phyloP scores from a whole-genome alignment of 1,140 invertebrate species.

The Sitodiplosis mosellana region DNA sequence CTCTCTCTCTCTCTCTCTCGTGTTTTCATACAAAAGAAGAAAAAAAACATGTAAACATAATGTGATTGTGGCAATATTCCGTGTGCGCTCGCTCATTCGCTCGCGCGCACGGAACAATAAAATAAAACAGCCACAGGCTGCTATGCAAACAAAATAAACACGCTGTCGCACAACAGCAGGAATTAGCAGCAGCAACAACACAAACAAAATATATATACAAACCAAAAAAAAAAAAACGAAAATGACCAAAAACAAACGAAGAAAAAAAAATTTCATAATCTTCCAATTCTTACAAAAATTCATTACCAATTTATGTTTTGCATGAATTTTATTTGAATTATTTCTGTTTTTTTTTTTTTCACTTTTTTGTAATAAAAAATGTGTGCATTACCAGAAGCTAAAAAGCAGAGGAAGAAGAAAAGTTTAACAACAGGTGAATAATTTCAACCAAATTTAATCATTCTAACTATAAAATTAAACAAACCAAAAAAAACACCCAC shows the following conservation, averaged over 20 bases:
- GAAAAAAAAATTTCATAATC: constrained; percentile 27
- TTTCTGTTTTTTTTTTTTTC: constrained; percentile 4
- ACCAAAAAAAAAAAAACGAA: constrained; percentile 7
- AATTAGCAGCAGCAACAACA: no score
- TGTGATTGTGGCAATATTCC: no score
- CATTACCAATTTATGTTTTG: constrained; percentile 16
- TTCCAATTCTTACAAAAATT: constrained; percentile 24
- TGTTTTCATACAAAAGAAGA: no score
- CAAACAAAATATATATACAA: constrained; percentile 7
- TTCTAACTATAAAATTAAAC: constrained; percentile 4
- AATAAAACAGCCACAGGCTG: no score
- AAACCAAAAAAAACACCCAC: background rate
- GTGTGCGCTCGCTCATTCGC: no score
- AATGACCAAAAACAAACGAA: constrained; percentile 17
- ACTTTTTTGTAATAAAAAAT: constrained; percentile 3
- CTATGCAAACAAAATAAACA: no score
- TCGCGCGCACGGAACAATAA: no score
- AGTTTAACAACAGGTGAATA: constrained; percentile 57
- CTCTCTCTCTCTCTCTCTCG: no score
- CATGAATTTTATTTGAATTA: background rate
- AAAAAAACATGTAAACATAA: no score
- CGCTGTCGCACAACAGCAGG: no score
- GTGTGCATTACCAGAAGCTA: constrained; percentile 48
- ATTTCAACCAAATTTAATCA: constrained; percentile 2
- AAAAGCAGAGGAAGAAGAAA: constrained; percentile 81